A percentile compares a stretch with the other conserved stretches of the same genome.
Evolutionary conservation across 2,888 invertebrate genomes (phyloP).

Genomic region (Eudemis profundana): DNA sequence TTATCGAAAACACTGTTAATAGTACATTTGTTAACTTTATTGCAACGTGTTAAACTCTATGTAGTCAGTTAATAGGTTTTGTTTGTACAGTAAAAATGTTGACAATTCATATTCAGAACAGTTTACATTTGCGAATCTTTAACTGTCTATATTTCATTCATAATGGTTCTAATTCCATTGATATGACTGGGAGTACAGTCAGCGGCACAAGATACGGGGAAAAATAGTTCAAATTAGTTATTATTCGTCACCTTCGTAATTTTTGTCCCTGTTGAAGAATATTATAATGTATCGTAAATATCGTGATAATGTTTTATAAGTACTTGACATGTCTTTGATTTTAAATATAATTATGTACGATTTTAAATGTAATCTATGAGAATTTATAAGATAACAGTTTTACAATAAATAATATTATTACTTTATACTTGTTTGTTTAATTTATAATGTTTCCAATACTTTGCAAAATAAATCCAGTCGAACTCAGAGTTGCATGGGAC

Average conservation of each 20-base stretch:
- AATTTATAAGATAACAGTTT: constrained; percentile 54
- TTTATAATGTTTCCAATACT: no score
- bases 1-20: no score
- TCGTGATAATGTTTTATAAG: constrained; percentile 17
- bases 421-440: background rate
- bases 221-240: background rate
- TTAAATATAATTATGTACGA: constrained; percentile 4
- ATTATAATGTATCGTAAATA: constrained; percentile 1
- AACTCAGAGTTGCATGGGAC: no score
- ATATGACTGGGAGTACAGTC: constrained; percentile 1
- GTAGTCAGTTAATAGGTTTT: no score
- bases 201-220: background rate
- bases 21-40: no score
- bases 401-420: constrained; percentile 58
- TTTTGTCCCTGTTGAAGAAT: background rate
- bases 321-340: constrained; percentile 27
- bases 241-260: background rate
- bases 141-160: background rate
- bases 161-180: background rate
- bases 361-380: constrained; percentile 32
- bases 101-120: background rate
- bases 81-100: no score
- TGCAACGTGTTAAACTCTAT: no score
- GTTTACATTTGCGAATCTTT: background rate
- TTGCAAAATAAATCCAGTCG: no score